A percentile compares a stretch with the other conserved stretches of the same genome.
Conservation (phyloP, 2,113 vertebrate species). For the Triplophysa tibetana region DNA sequence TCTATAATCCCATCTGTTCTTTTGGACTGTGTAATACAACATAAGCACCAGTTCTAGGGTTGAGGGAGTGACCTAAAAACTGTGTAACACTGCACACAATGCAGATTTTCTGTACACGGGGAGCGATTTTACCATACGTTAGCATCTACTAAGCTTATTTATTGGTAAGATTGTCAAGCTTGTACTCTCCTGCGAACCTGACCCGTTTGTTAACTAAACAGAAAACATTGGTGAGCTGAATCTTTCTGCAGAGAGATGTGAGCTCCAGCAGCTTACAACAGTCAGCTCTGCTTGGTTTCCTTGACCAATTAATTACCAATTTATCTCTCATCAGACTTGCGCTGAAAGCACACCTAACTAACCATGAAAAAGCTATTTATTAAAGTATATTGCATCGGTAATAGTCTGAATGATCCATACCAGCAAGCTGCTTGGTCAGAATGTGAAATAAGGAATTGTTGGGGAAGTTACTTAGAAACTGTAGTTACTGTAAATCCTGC, state of each 20-base stretch:
- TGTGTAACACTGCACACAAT: not conserved
- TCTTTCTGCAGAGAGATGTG: conserved; percentile 1
- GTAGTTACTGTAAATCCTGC: not conserved
- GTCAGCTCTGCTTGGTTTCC: conserved; percentile 13
- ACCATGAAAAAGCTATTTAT: conserved; percentile 15
- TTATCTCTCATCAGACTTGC: not conserved
- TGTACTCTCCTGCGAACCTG: conserved; percentile 37
- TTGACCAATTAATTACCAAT: conserved; percentile 26
- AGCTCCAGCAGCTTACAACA: not conserved
- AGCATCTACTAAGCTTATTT: conserved; percentile 16
- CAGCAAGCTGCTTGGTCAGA: not conserved
- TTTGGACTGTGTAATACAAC: not conserved
- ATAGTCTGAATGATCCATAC: not conserved
- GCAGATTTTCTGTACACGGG: not conserved
- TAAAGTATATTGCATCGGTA: conserved; percentile 6
- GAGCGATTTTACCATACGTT: conserved; percentile 1
- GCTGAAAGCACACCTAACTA: conserved; percentile 12
- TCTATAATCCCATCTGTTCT: conserved; percentile 14
- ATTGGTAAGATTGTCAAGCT: conserved; percentile 22
- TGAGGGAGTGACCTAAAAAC: conserved; percentile 23
- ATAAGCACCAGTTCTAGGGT: not conserved
- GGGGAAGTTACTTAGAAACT: not conserved
- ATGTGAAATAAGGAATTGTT: too few species aligned
- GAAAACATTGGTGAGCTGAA: not conserved
- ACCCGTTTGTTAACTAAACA: conserved; percentile 34